Percentiles rank a stretch among this genome's conserved stretches.
phyloP scores from a whole-genome alignment of 2,888 invertebrate genomes.

The Nomada fucata region DNA sequence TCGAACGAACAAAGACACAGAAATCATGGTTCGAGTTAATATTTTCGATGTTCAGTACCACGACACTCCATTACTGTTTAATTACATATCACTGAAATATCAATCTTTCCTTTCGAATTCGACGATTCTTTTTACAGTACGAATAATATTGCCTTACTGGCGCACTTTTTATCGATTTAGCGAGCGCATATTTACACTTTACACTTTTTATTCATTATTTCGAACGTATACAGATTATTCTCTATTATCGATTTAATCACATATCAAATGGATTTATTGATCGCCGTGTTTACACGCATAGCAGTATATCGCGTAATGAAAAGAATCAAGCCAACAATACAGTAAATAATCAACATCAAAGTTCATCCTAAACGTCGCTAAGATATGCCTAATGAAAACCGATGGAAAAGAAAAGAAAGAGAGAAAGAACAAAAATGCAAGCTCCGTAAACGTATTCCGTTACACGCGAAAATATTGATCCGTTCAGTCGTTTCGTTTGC shows the following conservation, averaged over 20 bases:
- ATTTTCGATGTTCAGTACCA: neutral
- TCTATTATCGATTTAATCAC: constrained; percentile 26
- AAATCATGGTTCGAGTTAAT: neutral
- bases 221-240: neutral
- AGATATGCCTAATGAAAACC: neutral
- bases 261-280: constrained; percentile 33
- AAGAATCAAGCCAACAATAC: neutral
- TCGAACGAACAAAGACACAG: neutral
- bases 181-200: neutral
- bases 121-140: neutral
- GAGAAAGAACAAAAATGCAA: neutral
- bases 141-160: neutral
- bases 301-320: constrained; percentile 11
- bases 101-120: constrained; percentile 22
- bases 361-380: neutral
- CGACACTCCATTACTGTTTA: constrained; percentile 27
- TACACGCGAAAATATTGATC: constrained; percentile 15
- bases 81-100: constrained; percentile 49
- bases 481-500: constrained; percentile 46
- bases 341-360: constrained; percentile 9
- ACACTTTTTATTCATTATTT: neutral
- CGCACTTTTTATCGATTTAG: neutral
- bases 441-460: neutral
- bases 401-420: neutral
- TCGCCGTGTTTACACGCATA: neutral